phyloP scores from a whole-genome alignment of 2,113 vertebrate genomes.

The Leptocoma aspasia region DNA sequence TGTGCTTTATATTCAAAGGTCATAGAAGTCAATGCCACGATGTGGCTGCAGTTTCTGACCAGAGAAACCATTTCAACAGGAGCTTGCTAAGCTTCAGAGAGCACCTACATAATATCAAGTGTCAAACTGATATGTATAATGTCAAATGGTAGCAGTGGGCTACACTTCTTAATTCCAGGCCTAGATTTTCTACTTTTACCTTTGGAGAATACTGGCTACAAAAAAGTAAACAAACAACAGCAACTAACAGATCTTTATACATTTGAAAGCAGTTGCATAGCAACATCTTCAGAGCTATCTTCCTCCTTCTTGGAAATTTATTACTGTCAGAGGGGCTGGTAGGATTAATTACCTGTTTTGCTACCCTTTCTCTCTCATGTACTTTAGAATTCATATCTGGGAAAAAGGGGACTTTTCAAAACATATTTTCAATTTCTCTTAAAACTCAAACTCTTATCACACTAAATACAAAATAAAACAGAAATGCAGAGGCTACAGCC shows the following conservation, averaged over 20 bases:
- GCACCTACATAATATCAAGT: neutral
- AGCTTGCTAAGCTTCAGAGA: neutral
- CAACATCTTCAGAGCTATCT: neutral
- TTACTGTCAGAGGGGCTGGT: neutral
- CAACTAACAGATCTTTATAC: neutral
- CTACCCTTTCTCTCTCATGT: neutral
- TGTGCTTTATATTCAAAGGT: neutral
- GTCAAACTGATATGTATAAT: neutral
- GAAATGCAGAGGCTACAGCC: neutral
- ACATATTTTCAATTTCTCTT: neutral
- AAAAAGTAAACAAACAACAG: neutral
- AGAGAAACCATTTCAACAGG: neutral
- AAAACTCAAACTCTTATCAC: neutral
- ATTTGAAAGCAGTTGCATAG: conserved; percentile 37
- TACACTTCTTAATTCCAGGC: neutral
- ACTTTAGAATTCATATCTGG: neutral
- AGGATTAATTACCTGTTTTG: conserved; percentile 22
- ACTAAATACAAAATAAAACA: neutral
- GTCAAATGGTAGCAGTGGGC: neutral
- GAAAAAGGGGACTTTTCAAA: neutral
- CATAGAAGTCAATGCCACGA: neutral
- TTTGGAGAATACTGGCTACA: neutral
- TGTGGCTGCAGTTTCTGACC: neutral
- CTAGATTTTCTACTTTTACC: neutral
- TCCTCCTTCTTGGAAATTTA: conserved; percentile 6